Base-by-base conservation (phyloP, 37 sponge, comb jelly and placozoan species). In the Eunapius fragilis region DNA sequence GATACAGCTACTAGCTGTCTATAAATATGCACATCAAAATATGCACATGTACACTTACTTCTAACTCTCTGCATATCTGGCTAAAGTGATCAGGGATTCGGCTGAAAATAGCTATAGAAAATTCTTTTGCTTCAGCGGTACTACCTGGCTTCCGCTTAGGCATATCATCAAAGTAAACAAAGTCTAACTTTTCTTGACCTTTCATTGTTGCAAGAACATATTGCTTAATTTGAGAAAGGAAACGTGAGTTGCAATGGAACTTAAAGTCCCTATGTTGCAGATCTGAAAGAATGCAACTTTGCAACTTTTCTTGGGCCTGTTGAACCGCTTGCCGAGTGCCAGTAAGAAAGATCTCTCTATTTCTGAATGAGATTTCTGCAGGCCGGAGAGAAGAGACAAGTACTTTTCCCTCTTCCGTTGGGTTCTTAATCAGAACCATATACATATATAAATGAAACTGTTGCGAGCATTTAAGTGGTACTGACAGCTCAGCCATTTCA, bases 191-290 rank as follows among this genome's bases (percentile, higher is more conserved):
- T 35, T 76, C 36, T 37, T 76, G 36, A 26, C 25, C 75, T 27
- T 68, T 31, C 14, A 58, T 17, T 58, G 58, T 12, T 58, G 58
- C 14, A 19, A 58, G 72, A 26, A 88, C n/a, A 30, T 48, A 28
- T 37, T 77, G 31, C 32, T 88, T 67, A 33, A 88, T 82, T 37
- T 88, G 88, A 9, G 82, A 82, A n/a, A 76, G 37, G 58, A 88
- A 88, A 58, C 58, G 58, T 58, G 22, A 17, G 58, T 58, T 58
- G 58, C 58, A 58, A 58, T 17, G 22, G 58, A 58, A 58, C 22
- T 10, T 19, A 58, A 58, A 58, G 1, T 13, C 58, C 14, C 22
- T 58, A 58, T 58, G 58, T 58, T 58, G 58, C 58, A 58, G 19
- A 58, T 58, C 1, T 4, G 58, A 58, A 58, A 58, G 58, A 58